Conservation (phyloP, 2,888 invertebrate species). For the Mamestra brassicae region DNA sequence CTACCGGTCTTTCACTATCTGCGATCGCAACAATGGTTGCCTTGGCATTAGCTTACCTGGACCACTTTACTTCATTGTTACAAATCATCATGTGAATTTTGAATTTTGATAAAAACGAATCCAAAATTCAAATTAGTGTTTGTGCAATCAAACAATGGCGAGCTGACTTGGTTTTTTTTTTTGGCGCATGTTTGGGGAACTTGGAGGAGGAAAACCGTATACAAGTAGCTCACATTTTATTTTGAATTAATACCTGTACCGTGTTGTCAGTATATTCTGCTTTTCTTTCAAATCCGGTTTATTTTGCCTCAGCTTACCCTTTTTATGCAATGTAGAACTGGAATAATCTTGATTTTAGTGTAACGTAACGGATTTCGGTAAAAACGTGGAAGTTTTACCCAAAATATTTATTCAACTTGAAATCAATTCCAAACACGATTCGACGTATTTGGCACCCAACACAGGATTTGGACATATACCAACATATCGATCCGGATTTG, state of each 20-base stretch:
- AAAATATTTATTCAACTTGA: neutral
- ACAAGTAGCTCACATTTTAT: too few relatives aligned
- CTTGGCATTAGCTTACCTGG: conserved; percentile 59
- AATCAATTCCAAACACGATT: conserved; percentile 40
- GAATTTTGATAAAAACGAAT: neutral
- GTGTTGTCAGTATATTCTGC: too few relatives aligned
- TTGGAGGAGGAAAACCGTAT: too few relatives aligned
- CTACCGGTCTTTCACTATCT: conserved; percentile 27
- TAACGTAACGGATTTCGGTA: neutral
- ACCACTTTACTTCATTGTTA: conserved; percentile 35
- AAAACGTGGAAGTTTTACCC: neutral
- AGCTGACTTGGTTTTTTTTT: neutral
- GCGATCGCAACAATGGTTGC: conserved; percentile 46
- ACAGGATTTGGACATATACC: conserved; percentile 13
- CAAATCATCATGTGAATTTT: conserved; percentile 17
- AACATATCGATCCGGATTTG: conserved; percentile 46
- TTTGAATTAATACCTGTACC: too few relatives aligned
- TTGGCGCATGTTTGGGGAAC: too few relatives aligned
- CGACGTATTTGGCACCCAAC: conserved; percentile 24
- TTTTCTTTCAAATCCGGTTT: neutral
- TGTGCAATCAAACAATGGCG: neutral
- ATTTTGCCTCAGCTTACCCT: neutral
- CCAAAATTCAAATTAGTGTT: neutral
- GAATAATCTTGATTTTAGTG: neutral
- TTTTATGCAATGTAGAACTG: neutral